phyloP scores from a whole-genome alignment of 2,888 invertebrate genomes.

The Phyto melanocephala region DNA sequence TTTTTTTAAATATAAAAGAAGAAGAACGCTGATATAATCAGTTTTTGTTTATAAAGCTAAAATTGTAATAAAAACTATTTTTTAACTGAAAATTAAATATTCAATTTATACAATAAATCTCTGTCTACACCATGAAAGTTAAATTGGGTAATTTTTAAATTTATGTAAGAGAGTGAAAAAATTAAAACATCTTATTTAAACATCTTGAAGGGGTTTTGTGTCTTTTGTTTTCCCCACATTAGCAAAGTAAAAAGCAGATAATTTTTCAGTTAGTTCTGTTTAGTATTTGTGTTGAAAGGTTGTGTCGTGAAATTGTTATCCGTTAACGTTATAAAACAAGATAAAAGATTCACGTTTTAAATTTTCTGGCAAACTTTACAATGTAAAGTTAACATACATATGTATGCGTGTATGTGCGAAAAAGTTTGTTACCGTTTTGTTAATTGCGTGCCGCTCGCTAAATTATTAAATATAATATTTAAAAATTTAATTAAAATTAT shows the following conservation, averaged over 20 bases:
- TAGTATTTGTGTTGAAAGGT: constrained; percentile 12
- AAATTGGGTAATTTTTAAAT: no score
- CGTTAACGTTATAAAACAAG: not conserved
- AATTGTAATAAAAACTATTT: no score
- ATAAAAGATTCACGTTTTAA: not conserved
- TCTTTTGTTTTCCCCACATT: constrained; percentile 5
- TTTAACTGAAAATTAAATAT: no score
- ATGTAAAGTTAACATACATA: no score
- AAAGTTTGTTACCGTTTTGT: not conserved
- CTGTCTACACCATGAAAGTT: no score
- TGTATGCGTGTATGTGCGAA: not conserved
- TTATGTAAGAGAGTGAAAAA: no score
- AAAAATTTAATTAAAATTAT: constrained; percentile 20
- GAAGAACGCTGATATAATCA: no score
- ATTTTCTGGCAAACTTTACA: constrained; percentile 18
- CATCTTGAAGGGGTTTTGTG: not conserved
- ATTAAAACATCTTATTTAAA: no score
- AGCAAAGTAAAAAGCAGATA: not conserved
- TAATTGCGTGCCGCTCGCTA: not conserved
- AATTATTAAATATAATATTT: not conserved
- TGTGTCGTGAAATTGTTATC: not conserved
- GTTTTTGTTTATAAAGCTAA: no score
- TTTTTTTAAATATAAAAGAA: no score
- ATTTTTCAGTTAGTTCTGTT: constrained; percentile 29
- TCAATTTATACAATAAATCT: no score